phyloP scores from a whole-genome alignment of 2,888 invertebrate species.

The Hydriomena furcata region DNA sequence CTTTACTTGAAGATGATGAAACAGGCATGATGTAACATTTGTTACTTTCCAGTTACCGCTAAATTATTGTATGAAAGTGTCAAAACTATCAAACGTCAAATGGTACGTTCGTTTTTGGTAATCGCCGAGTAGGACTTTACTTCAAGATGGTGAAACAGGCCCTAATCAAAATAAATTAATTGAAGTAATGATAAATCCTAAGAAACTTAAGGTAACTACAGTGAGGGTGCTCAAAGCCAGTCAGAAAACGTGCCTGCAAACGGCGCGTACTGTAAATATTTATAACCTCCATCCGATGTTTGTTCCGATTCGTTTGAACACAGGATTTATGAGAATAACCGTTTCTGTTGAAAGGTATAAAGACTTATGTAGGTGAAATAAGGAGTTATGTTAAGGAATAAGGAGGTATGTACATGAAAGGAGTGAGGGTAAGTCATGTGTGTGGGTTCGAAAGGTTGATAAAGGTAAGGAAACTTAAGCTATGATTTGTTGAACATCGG shows the following conservation, averaged over 20 bases:
- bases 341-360: constrained; percentile 22
- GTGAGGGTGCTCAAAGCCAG: no score
- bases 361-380: constrained; percentile 9
- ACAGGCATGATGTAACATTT: no score
- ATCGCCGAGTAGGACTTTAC: no score
- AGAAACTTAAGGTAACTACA: no score
- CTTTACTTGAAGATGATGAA: no score
- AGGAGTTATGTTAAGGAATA: constrained; percentile 8
- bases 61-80: no score
- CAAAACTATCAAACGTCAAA: no score
- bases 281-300: constrained; percentile 8
- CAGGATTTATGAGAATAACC: constrained; percentile 26
- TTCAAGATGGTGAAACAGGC: no score
- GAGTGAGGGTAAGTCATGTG: constrained; percentile 17
- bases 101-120: no score
- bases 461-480: not conserved
- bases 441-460: not conserved
- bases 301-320: constrained; percentile 34
- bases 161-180: no score
- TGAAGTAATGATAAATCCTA: no score
- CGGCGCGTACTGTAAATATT: constrained; percentile 16
- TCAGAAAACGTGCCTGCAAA: not conserved
- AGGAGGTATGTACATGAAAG: constrained; percentile 3
- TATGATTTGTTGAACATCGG: not conserved
- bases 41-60: no score